Evolutionary conservation across 2,797 vertebrate species (phyloP), one percentile per base, ranked within the genome.

Genomic region (Momotus momota): DNA sequence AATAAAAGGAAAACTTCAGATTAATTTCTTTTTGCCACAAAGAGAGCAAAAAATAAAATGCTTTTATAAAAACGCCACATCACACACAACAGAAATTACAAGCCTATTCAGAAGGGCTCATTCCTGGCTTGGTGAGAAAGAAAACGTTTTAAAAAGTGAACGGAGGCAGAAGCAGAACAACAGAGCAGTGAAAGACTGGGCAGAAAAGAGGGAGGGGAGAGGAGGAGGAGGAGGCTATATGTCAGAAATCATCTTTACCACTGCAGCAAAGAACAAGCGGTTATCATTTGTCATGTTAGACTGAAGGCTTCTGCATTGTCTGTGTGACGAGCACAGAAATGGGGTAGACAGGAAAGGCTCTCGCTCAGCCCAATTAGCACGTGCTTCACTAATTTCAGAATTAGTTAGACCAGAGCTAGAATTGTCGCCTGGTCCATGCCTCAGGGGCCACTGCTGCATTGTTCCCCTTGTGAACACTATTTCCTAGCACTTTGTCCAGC

Each of bases 401-500:
- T 66, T 80, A 75, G 38, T 77, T 38, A 94, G 41, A 81, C 22
- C n/a, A 95, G 70, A 96, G 78, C 82, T 71, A 74, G 46, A 78
- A 88, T 48, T 92, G 38, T 11, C 64, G 29, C 58, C 82, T 75
- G 55, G 48, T 75, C 58, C 52, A 16, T 61, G 55, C 69, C 81
- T 61, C 69, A 22, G 72, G 66, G 79, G 61, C 67, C 14, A 10
- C 52, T 5, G 8, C 12, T 38, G 65, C 78, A 72, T 88, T 92
- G 70, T 70, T 96, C 71, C 79, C 85, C 77, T 86, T 72, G 38
- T 61, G 65, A 79, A 69, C 55, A 57, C 45, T 90, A 95, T 94
- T 96, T 96, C 83, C 81, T 65, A 89, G 79, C 60, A 41, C 38
- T 85, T 84, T 73, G 89, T 94, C 92, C 87, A 82, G 87, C 38